Evolutionary conservation across 1,140 invertebrate species (phyloP).

Genomic region (Lutraria rhynchaena): DNA sequence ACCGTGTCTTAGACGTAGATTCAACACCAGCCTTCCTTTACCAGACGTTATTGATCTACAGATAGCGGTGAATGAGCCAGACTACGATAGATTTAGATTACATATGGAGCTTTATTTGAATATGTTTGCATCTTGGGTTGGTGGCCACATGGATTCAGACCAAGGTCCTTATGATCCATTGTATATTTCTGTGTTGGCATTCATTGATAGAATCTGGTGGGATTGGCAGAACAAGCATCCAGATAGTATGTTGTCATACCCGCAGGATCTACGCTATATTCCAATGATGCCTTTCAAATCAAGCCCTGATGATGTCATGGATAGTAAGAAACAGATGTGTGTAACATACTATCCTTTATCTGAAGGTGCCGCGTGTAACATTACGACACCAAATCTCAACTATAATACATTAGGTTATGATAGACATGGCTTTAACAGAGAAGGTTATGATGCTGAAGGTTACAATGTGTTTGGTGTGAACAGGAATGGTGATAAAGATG

Average conservation of each 20-base stretch:
- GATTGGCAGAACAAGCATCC: constrained; percentile 72
- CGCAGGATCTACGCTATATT: constrained; percentile 61
- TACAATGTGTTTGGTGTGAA: constrained; percentile 66
- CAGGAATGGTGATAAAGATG: constrained; percentile 63
- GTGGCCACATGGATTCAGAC: constrained; percentile 73
- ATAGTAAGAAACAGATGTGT: constrained; percentile 71
- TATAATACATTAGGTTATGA: constrained; percentile 69
- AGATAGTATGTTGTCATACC: constrained; percentile 64
- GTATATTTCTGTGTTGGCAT: constrained; percentile 70
- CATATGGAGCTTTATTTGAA: constrained; percentile 68
- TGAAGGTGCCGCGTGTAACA: constrained; percentile 69
- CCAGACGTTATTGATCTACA: constrained; percentile 74
- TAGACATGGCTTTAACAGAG: constrained; percentile 69
- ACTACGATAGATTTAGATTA: constrained; percentile 67
- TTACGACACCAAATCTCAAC: constrained; percentile 59
- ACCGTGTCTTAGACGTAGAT: constrained; percentile 70
- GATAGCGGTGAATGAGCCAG: constrained; percentile 66
- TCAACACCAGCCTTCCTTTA: constrained; percentile 66
- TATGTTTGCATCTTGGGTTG: constrained; percentile 71
- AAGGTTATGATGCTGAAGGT: constrained; percentile 70
- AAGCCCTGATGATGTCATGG: constrained; percentile 72
- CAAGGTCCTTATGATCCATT: constrained; percentile 72
- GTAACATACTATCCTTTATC: constrained; percentile 71
- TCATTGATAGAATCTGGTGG: constrained; percentile 73
- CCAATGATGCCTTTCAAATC: constrained; percentile 72